Percentiles rank a stretch among this genome's conserved stretches.
phyloP scores from a whole-genome alignment of 2,113 vertebrate species.

The Malurus alboscapulatus region DNA sequence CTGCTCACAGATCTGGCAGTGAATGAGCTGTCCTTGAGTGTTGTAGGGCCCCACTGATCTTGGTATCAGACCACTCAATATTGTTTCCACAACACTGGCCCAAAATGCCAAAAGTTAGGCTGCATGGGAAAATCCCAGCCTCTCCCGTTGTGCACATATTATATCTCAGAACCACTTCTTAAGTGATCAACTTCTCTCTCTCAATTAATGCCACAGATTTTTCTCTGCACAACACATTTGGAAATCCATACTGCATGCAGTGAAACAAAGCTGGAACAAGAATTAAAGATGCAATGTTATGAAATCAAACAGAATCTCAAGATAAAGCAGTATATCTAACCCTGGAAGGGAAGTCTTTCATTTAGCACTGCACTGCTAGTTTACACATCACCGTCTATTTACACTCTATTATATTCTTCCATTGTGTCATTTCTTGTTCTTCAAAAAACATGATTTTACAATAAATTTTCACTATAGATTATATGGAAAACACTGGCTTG shows the following conservation, averaged over 20 bases:
- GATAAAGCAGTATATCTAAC: not conserved
- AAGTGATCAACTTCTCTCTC: not conserved
- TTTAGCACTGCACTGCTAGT: not conserved
- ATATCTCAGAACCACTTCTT: not conserved
- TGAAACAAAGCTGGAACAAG: not conserved
- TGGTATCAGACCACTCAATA: not conserved
- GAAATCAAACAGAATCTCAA: not conserved
- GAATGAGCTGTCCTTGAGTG: not conserved
- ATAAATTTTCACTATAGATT: not conserved
- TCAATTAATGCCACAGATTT: not conserved
- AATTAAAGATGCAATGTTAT: not conserved
- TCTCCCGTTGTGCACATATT: rapidly evolving
- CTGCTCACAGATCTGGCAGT: not conserved
- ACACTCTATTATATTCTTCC: not conserved
- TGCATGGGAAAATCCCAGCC: not conserved
- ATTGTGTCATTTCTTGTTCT: not conserved
- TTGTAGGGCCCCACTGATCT: not conserved
- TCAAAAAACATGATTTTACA: not conserved
- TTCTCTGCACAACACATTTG: not conserved
- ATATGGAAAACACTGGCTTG: not conserved
- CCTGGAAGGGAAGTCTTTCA: not conserved
- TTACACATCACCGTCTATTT: not conserved
- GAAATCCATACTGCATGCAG: not conserved
- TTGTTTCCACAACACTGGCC: rapidly evolving
- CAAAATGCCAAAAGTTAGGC: not conserved